Evolutionary conservation across 2,888 invertebrate genomes (phyloP).

Genomic region (Drosophila algonquin): DNA sequence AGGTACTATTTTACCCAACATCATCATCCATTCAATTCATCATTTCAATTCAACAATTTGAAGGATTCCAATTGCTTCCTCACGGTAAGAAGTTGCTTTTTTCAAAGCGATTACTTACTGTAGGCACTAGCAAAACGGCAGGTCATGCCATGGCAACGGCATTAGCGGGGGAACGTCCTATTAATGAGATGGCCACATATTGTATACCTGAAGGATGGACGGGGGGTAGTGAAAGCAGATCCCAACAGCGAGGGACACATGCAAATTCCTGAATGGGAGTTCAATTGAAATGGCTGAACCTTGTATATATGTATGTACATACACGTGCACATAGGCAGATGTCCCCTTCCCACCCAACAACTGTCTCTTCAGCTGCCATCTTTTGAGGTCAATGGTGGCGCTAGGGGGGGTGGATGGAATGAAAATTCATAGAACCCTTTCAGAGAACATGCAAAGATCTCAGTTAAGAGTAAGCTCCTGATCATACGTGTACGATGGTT

Average conservation of each 20-base stretch:
- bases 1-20: too few species aligned
- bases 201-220: too few species aligned
- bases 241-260: conserved; percentile 3
- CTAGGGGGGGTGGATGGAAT: background rate
- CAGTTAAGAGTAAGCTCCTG: background rate
- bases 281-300: conserved; percentile 25
- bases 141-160: conserved; percentile 22
- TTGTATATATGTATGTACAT: background rate
- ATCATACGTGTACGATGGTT: too few species aligned
- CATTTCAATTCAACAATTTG: too few species aligned
- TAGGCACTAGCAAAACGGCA: conserved; percentile 5
- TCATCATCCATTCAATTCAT: too few species aligned
- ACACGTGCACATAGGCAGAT: too few species aligned
- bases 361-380: background rate
- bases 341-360: background rate
- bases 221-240: too few species aligned
- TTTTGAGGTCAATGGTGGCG: conserved; percentile 3
- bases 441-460: too few species aligned
- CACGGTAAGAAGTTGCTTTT: background rate
- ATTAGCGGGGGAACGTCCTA: conserved; percentile 24
- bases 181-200: conserved; percentile 1
- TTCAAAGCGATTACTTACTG: background rate
- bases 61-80: too few species aligned
- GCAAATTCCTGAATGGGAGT: conserved; percentile 5
- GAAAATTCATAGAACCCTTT: too few species aligned